Evolutionary conservation across 92 coral and sea anemone species (phyloP).

Genomic region (Ricordea florida): DNA sequence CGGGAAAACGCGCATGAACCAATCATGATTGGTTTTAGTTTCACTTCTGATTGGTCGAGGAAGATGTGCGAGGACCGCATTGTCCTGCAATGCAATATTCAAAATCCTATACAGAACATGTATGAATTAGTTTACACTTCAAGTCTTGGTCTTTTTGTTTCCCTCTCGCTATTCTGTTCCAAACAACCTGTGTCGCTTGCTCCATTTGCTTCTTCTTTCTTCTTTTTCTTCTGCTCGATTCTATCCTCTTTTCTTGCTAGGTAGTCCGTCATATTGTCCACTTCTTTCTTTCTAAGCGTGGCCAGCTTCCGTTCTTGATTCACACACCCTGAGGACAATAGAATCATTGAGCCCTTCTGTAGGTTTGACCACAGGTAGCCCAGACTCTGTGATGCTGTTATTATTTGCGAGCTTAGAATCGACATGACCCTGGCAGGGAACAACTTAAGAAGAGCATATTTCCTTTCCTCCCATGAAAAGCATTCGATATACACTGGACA

Average conservation of each 20-base stretch:
- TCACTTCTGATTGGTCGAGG: too few relatives aligned
- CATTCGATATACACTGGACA: too few relatives aligned
- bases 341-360: background rate
- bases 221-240: conserved; percentile 64
- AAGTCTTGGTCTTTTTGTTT: conserved; percentile 33
- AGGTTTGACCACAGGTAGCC: background rate
- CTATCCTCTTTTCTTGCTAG: conserved; percentile 84
- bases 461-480: too few relatives aligned
- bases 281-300: conserved; percentile 77
- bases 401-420: too few relatives aligned
- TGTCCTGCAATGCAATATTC: too few relatives aligned
- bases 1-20: too few relatives aligned
- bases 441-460: too few relatives aligned
- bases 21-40: too few relatives aligned
- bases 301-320: conserved; percentile 66
- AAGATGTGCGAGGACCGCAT: too few relatives aligned
- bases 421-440: too few relatives aligned
- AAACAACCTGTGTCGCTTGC: too few relatives aligned
- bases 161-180: background rate
- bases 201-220: background rate
- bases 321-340: conserved; percentile 54
- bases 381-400: background rate
- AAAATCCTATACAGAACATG: too few relatives aligned
- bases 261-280: conserved; percentile 79
- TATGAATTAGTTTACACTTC: background rate